Conservation (phyloP, 2,888 invertebrate genomes). For the Cheilosia scutellata region DNA sequence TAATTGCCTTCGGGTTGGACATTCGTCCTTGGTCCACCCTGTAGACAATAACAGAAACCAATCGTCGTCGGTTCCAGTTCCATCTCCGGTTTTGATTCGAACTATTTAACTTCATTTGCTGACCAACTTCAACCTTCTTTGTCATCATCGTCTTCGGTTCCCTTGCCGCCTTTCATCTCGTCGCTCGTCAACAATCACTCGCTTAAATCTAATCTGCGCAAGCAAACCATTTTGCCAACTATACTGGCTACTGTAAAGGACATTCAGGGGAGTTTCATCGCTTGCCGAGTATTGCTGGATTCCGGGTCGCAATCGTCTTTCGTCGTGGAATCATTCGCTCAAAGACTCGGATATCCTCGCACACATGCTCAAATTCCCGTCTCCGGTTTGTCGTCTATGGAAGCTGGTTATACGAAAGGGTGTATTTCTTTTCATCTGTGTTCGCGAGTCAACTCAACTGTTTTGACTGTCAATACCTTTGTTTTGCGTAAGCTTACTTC, state of each 20-base stretch:
- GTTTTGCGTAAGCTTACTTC: constrained; percentile 22
- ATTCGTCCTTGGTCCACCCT: background rate
- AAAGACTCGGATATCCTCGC: constrained; percentile 4
- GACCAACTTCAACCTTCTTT: background rate
- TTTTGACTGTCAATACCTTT: background rate
- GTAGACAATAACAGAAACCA: background rate
- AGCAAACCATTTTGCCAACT: constrained; percentile 16
- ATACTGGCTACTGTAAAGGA: background rate
- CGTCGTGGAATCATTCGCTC: constrained; percentile 2
- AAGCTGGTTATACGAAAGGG: constrained; percentile 21
- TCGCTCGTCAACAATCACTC: constrained; percentile 4
- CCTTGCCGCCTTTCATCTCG: background rate
- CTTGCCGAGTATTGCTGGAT: constrained; percentile 3
- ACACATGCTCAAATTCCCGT: constrained; percentile 8
- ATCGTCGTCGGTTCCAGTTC: background rate
- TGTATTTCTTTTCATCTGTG: background rate
- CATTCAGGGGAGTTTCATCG: background rate
- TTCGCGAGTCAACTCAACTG: background rate
- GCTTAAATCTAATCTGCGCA: background rate
- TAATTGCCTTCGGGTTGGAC: constrained; percentile 11
- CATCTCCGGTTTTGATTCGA: background rate
- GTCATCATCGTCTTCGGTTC: background rate
- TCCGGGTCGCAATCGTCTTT: constrained; percentile 11
- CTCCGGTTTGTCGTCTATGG: background rate
- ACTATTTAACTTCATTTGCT: too few species aligned